Percentiles rank a stretch among this genome's conserved stretches.
phyloP scores from a whole-genome alignment of 2,113 vertebrate genomes.

The Triplophysa rosa region DNA sequence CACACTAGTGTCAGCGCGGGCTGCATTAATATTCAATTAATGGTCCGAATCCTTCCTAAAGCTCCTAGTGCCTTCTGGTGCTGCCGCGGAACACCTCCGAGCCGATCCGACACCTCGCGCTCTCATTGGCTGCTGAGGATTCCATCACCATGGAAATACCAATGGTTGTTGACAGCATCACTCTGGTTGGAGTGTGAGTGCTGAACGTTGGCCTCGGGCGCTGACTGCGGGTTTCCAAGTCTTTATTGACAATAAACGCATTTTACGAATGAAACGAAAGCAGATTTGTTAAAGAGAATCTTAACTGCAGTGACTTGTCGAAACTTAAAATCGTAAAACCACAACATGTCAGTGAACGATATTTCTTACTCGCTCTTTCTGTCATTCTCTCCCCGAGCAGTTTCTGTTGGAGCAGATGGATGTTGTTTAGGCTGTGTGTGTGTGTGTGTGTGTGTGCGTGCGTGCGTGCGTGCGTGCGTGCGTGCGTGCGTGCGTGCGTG shows the following conservation, averaged over 20 bases:
- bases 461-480: background rate
- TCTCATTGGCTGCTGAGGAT: constrained; percentile 32
- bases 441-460: no score
- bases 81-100: constrained; percentile 5
- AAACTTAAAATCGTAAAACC: background rate
- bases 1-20: constrained; percentile 46
- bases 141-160: constrained; percentile 49
- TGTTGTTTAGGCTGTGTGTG: constrained; percentile 19
- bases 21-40: constrained; percentile 56
- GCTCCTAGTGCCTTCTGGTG: constrained; percentile 47
- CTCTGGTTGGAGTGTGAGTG: constrained; percentile 11
- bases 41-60: constrained; percentile 52
- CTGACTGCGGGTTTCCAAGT: background rate
- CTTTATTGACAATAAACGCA: constrained; percentile 8
- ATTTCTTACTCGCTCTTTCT: background rate
- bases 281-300: background rate
- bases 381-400: constrained; percentile 28
- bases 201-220: constrained; percentile 24
- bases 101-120: background rate
- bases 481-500: constrained; percentile 2
- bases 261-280: background rate
- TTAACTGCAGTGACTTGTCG: background rate
- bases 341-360: background rate
- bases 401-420: constrained; percentile 36
- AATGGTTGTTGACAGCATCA: constrained; percentile 23